Conservation (phyloP, 2,113 vertebrate species). For the Oryzias celebensis region DNA sequence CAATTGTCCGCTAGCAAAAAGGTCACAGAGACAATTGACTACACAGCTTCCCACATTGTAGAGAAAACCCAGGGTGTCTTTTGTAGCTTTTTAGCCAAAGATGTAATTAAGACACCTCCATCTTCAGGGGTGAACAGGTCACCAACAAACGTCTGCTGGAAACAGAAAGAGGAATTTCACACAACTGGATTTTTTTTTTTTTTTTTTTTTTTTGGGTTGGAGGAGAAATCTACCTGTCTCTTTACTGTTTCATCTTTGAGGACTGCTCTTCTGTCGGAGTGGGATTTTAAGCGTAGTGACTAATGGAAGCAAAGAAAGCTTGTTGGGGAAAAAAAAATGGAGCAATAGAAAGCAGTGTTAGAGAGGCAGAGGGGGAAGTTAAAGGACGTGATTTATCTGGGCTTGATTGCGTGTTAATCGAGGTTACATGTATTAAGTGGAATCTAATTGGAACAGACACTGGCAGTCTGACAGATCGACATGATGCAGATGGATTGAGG, state of each 20-base stretch:
- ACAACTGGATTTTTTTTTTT: conserved; percentile 1
- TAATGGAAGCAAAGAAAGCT: conserved; percentile 48
- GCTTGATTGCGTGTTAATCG: conserved; percentile 88
- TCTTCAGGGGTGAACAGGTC: conserved; percentile 68
- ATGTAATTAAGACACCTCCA: conserved; percentile 75
- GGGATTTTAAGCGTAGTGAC: conserved; percentile 51
- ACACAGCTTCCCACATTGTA: conserved; percentile 62
- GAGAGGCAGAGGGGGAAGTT: conserved; percentile 75
- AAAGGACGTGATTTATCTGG: conserved; percentile 87
- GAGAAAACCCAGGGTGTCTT: conserved; percentile 64
- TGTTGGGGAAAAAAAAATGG: conserved; percentile 71
- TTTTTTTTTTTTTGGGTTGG: conserved; percentile 2
- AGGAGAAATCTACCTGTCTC: conserved; percentile 36
- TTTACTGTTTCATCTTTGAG: conserved; percentile 28
- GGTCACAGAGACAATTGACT: conserved; percentile 74
- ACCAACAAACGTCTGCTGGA: conserved; percentile 46
- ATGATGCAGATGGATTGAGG: conserved; percentile 86
- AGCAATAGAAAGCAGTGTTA: conserved; percentile 78
- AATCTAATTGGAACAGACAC: conserved; percentile 89
- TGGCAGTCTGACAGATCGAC: conserved; percentile 86
- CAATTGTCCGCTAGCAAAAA: conserved; percentile 76
- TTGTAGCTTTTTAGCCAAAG: conserved; percentile 73
- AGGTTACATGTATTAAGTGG: conserved; percentile 88
- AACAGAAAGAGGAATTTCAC: conserved; percentile 44
- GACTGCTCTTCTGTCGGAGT: conserved; percentile 32